These are phyloP conservation scores for Diadromus collaris DNA, from an alignment of 2,888 invertebrate genomes.

Conservation along the genomic window DNA sequence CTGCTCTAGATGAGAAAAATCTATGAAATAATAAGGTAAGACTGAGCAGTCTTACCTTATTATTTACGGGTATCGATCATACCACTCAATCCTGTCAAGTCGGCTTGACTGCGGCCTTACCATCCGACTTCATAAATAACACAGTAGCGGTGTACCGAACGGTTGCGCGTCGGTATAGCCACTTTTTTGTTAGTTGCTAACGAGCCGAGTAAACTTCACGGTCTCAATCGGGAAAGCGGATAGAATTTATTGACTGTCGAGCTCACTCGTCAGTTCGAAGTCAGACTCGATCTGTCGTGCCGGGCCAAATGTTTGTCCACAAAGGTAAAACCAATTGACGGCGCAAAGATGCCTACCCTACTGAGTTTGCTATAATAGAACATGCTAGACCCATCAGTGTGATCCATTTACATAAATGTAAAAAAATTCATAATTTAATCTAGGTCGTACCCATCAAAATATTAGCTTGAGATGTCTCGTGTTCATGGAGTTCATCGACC, in stretches of 20 bases:
- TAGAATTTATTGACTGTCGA: background rate
- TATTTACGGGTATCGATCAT: too few relatives aligned
- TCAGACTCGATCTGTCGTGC: too few relatives aligned
- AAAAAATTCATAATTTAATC: constrained; percentile 27
- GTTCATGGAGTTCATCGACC: constrained; percentile 3
- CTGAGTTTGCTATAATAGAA: too few relatives aligned
- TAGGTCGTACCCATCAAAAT: constrained; percentile 14
- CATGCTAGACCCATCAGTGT: too few relatives aligned
- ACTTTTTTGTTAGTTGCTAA: constrained; percentile 34
- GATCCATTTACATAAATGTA: background rate
- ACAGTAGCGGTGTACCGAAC: constrained; percentile 30
- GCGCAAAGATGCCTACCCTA: background rate
- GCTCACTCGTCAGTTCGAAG: constrained; percentile 9
- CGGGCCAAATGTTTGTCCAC: too few relatives aligned
- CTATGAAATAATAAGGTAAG: too few relatives aligned
- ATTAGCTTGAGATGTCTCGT: background rate
- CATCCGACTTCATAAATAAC: constrained; percentile 51
- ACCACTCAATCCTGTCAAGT: constrained; percentile 23
- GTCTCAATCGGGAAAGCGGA: constrained; percentile 5
- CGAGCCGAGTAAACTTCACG: constrained; percentile 34
- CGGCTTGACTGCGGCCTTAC: constrained; percentile 33
- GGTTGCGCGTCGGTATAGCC: constrained; percentile 29
- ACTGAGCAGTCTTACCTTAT: too few relatives aligned
- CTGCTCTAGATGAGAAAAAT: too few relatives aligned
- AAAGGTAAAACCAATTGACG: background rate